phyloP scores from a whole-genome alignment of 2,797 vertebrate species.

The Podargus strigoides region DNA sequence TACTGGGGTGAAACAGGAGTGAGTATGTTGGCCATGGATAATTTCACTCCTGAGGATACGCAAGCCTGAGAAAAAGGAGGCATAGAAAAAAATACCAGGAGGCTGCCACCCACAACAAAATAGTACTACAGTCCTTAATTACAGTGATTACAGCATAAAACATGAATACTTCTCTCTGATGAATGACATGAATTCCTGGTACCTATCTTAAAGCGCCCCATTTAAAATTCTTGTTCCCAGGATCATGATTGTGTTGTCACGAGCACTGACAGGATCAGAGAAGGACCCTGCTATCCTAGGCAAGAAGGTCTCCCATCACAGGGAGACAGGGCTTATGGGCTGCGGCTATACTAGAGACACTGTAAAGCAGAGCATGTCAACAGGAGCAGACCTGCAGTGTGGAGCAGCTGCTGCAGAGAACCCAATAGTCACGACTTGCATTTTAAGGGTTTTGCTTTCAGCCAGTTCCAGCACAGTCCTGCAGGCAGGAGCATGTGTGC shows the following conservation, averaged over 20 bases:
- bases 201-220: neutral
- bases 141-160: neutral
- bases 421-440: rapidly evolving
- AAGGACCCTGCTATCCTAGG: neutral
- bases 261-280: neutral
- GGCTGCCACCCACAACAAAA: neutral
- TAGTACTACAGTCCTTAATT: neutral
- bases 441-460: neutral
- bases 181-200: neutral
- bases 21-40: conserved; percentile 75
- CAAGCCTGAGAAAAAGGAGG: conserved; percentile 38
- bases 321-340: neutral
- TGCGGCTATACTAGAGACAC: rapidly evolving
- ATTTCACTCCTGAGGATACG: conserved; percentile 51
- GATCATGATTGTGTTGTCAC: neutral
- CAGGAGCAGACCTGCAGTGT: neutral
- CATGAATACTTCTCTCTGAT: neutral
- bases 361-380: neutral
- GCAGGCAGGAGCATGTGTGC: rapidly evolving
- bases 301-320: neutral
- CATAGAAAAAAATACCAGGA: conserved; percentile 19
- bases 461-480: neutral
- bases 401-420: neutral
- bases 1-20: conserved; percentile 68
- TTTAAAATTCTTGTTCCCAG: neutral